Evolutionary conservation across 2,888 invertebrate genomes (phyloP).

Genomic region (Lithophane ornitopus): DNA sequence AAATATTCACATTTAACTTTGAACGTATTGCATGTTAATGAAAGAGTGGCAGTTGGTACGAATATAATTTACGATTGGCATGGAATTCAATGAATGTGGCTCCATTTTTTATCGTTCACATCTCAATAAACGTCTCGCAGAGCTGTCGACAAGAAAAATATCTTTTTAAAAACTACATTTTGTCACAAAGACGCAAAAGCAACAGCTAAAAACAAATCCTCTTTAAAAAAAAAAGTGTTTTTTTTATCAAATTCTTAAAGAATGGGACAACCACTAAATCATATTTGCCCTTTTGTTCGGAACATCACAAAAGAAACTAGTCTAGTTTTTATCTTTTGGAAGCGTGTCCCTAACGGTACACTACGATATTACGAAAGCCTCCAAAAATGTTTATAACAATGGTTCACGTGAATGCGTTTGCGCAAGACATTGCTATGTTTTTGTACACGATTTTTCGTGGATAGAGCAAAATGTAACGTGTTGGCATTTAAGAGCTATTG

Average conservation of each 20-base stretch:
- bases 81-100: slow-evolving; percentile 32
- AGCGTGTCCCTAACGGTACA: slow-evolving; percentile 85
- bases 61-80: slow-evolving; percentile 40
- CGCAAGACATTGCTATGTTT: slow-evolving; percentile 84
- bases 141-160: slow-evolving; percentile 47
- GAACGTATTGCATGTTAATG: slow-evolving; percentile 45
- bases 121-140: slow-evolving; percentile 41
- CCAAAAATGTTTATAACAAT: slow-evolving; percentile 82
- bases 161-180: slow-evolving; percentile 50
- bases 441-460: slow-evolving; percentile 85
- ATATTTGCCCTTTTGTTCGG: slow-evolving; percentile 83
- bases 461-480: slow-evolving; percentile 77
- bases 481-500: slow-evolving; percentile 78
- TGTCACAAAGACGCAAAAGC: slow-evolving; percentile 52
- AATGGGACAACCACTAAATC: slow-evolving; percentile 84
- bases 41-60: slow-evolving; percentile 40
- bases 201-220: slow-evolving; percentile 54
- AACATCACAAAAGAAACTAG: slow-evolving; percentile 83
- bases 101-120: slow-evolving; percentile 52
- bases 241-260: slow-evolving; percentile 68
- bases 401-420: slow-evolving; percentile 84
- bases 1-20: slow-evolving; percentile 46
- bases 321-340: slow-evolving; percentile 82
- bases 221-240: slow-evolving; percentile 30
- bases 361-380: slow-evolving; percentile 80